Percentiles rank a stretch among this genome's conserved stretches.
phyloP scores from a whole-genome alignment of 2,113 vertebrate genomes.

The Illadopsis cleaveri region DNA sequence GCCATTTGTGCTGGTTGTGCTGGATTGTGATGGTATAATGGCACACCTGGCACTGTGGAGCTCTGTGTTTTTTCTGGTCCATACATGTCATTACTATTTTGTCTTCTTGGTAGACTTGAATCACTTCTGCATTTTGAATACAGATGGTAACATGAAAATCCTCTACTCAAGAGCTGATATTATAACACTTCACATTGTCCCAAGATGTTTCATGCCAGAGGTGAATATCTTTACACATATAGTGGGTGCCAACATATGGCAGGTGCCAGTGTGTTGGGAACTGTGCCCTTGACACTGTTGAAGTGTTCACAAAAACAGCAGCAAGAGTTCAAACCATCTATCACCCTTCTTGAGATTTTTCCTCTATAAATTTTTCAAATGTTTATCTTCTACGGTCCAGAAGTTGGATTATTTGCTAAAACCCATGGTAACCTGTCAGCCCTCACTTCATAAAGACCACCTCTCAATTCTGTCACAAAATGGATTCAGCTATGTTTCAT shows the following conservation, averaged over 20 bases:
- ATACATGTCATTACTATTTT: neutral
- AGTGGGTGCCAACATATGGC: conserved; percentile 9
- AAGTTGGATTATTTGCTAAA: neutral
- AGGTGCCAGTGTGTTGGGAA: conserved; percentile 15
- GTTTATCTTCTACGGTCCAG: neutral
- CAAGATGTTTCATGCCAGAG: conserved; percentile 49
- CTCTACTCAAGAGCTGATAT: neutral
- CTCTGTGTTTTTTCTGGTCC: rapidly evolving
- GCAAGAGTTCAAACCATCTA: neutral
- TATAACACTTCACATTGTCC: conserved; percentile 33
- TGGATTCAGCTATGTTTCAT: neutral
- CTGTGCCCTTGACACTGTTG: neutral
- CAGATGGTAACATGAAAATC: neutral
- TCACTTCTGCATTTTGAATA: neutral
- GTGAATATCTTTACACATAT: conserved; percentile 39
- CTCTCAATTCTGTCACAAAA: neutral
- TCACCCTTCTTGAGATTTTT: neutral
- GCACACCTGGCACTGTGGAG: neutral
- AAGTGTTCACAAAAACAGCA: neutral
- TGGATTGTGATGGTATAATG: neutral
- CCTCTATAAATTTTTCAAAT: neutral
- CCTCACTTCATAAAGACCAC: neutral
- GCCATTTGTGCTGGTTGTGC: neutral
- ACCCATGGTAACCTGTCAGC: neutral
- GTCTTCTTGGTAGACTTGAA: neutral